Conservation (phyloP, 2,888 invertebrate species). For the Ganaspis brasiliensis region DNA sequence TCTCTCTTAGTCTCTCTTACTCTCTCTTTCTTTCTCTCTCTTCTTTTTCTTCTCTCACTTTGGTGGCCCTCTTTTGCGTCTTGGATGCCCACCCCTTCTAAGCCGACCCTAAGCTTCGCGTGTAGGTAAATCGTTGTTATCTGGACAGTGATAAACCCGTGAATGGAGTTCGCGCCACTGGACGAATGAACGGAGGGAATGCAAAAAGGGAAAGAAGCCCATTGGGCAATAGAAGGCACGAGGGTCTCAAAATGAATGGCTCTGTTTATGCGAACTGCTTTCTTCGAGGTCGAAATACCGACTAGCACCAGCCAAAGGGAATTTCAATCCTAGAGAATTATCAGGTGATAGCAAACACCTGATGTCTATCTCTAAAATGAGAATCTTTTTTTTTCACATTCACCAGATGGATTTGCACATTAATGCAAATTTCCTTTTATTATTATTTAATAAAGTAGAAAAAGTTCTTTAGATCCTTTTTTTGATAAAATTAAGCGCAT, state of each 20-base stretch:
- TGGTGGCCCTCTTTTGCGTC: slow-evolving; percentile 50
- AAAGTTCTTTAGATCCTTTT: no score
- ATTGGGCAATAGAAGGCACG: slow-evolving; percentile 55
- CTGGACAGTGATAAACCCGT: slow-evolving; percentile 81
- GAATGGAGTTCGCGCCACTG: slow-evolving; percentile 76
- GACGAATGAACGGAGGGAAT: slow-evolving; percentile 59
- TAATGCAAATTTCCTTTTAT: no score
- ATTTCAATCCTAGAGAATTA: slow-evolving; percentile 27
- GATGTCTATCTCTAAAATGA: no score
- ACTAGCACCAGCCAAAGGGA: background rate
- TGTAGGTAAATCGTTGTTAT: slow-evolving; percentile 81
- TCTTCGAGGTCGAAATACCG: slow-evolving; percentile 34
- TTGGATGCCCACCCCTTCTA: slow-evolving; percentile 50
- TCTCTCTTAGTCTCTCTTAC: slow-evolving; percentile 7
- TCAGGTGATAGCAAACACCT: background rate
- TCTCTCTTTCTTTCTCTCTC: slow-evolving; percentile 47
- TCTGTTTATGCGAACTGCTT: slow-evolving; percentile 70
- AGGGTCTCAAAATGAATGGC: slow-evolving; percentile 67
- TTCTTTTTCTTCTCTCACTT: slow-evolving; percentile 55
- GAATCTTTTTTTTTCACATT: no score
- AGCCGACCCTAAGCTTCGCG: slow-evolving; percentile 63
- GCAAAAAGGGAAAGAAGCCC: slow-evolving; percentile 62
- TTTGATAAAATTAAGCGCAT: no score
- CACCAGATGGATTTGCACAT: no score
- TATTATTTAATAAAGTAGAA: no score